phyloP scores from a whole-genome alignment of 2,888 invertebrate species.

The Epicampocera succincta region DNA sequence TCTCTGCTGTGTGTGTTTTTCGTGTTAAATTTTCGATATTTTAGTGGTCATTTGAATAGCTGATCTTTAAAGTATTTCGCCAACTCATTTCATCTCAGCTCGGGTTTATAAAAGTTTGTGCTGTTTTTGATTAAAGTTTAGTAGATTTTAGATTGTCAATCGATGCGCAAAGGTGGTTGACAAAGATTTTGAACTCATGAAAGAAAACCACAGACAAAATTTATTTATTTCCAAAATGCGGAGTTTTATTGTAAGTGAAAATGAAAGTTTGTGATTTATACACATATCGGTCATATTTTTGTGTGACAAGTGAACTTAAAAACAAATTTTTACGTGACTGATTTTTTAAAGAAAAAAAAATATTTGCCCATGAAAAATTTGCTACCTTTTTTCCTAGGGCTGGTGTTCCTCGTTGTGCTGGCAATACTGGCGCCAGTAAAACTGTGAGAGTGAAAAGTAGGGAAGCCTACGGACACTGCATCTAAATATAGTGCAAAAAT shows the following conservation, averaged over 20 bases:
- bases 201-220: conserved; percentile 21
- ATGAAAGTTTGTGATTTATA: conserved; percentile 5
- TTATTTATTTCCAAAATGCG: conserved; percentile 75
- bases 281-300: neutral
- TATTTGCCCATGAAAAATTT: too few relatives aligned
- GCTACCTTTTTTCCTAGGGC: too few relatives aligned
- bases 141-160: conserved; percentile 78
- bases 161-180: conserved; percentile 73
- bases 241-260: conserved; percentile 77
- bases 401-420: too few relatives aligned
- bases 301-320: too few relatives aligned
- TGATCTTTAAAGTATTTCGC: conserved; percentile 22
- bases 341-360: too few relatives aligned
- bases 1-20: conserved; percentile 11
- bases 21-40: conserved; percentile 35
- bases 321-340: too few relatives aligned
- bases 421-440: too few relatives aligned
- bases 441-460: too few relatives aligned
- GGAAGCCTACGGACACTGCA: too few relatives aligned
- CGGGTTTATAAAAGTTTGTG: conserved; percentile 78
- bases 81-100: conserved; percentile 54
- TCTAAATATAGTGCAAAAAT: too few relatives aligned
- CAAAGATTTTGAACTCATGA: conserved; percentile 40
- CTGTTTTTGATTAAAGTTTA: conserved; percentile 78
- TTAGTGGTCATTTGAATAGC: conserved; percentile 62